Percentiles rank a stretch among this genome's conserved stretches.
Evolutionary conservation across 1,140 invertebrate genomes (phyloP).

Genomic region (Drosophila pandora): DNA sequence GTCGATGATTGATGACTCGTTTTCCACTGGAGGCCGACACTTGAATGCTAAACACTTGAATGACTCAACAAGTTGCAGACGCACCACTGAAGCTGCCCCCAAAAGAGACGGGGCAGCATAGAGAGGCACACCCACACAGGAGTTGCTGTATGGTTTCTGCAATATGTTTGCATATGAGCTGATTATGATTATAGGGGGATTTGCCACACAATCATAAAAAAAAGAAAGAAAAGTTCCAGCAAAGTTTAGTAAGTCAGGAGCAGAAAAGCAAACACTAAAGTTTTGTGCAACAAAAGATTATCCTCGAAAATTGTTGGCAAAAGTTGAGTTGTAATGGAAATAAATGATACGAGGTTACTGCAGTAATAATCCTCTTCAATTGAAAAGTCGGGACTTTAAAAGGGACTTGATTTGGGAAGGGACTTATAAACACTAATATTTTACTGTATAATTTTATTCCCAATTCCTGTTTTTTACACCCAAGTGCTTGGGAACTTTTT

Average conservation of each 20-base stretch:
- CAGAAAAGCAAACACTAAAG: not conserved
- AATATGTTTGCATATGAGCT: slow-evolving; percentile 36
- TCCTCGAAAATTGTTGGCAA: not conserved
- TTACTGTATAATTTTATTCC: no score
- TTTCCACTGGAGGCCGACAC: slow-evolving; percentile 58
- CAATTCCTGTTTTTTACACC: not conserved
- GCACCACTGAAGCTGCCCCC: slow-evolving; percentile 5
- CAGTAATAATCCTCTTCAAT: not conserved
- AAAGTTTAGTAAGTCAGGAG: not conserved
- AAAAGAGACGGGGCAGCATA: slow-evolving; percentile 9
- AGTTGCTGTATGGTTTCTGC: slow-evolving; percentile 21
- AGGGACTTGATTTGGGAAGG: not conserved
- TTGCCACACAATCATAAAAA: slow-evolving; percentile 14
- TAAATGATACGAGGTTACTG: slow-evolving; percentile 17
- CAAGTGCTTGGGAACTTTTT: not conserved
- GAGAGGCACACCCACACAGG: slow-evolving; percentile 42
- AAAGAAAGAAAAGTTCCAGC: not conserved
- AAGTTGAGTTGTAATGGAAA: slow-evolving; percentile 20
- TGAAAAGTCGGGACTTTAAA: not conserved
- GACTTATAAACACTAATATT: no score
- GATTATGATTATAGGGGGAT: slow-evolving; percentile 34
- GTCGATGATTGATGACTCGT: slow-evolving; percentile 53
- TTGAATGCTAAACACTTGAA: slow-evolving; percentile 67
- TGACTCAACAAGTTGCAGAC: slow-evolving; percentile 75
- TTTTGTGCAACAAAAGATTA: slow-evolving; percentile 23